Percentiles rank a stretch among this genome's conserved stretches.
phyloP scores from a whole-genome alignment of 1,140 invertebrate genomes.

The Dinothrombium tinctorium region DNA sequence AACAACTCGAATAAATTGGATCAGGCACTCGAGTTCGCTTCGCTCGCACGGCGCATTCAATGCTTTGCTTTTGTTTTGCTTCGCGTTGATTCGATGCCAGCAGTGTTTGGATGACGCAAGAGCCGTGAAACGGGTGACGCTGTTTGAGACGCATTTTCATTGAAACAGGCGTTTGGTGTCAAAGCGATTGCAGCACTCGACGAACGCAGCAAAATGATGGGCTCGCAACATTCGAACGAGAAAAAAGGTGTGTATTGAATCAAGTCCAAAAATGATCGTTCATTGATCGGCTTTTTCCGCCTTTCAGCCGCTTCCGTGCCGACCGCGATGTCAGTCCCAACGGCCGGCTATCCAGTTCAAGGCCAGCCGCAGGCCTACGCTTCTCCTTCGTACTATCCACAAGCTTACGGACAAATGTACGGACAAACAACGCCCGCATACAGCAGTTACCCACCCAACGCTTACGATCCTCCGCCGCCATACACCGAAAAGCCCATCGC shows the following conservation, averaged over 20 bases:
- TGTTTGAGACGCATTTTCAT: no score
- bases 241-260: not conserved
- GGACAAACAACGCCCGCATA: not conserved
- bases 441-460: not conserved
- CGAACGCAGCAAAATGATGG: not conserved
- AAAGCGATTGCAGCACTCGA: no score
- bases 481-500: conserved; percentile 9
- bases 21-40: no score
- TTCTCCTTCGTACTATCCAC: no score
- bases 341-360: not conserved
- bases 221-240: not conserved
- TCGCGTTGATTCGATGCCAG: no score
- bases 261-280: not conserved
- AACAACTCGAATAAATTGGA: no score
- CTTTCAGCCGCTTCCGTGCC: not conserved
- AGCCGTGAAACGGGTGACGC: no score
- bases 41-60: no score
- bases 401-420: not conserved
- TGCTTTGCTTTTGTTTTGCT: no score
- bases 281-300: not conserved
- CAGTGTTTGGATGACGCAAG: no score
- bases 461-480: not conserved
- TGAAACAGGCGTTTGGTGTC: no score
- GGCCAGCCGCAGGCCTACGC: no score
- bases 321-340: not conserved